These are phyloP conservation scores for Hemicordylus capensis DNA, from an alignment of 2,113 vertebrate genomes.

Conservation along the genomic window DNA sequence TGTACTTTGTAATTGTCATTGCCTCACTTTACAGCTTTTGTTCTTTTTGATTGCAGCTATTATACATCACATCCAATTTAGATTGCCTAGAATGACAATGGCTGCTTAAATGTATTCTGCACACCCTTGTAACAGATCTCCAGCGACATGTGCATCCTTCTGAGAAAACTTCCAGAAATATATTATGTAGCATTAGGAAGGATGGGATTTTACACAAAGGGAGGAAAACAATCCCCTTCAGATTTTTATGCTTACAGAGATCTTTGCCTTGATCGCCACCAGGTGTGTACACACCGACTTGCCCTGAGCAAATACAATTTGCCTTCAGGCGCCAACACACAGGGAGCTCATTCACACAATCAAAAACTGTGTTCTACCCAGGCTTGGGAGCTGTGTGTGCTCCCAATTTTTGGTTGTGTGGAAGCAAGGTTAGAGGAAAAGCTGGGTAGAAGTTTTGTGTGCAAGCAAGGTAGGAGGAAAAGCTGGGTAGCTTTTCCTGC, in stretches of 20 bases:
- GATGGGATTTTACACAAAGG: slow-evolving; percentile 46
- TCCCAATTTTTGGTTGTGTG: no score
- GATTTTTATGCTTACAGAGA: slow-evolving; percentile 35
- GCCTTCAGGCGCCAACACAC: neutral
- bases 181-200: slow-evolving; percentile 68
- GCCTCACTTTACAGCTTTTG: slow-evolving; percentile 51
- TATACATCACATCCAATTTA: slow-evolving; percentile 58
- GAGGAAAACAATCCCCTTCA: slow-evolving; percentile 31
- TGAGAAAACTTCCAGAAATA: slow-evolving; percentile 66
- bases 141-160: slow-evolving; percentile 32
- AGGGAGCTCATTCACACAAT: no score
- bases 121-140: slow-evolving; percentile 36
- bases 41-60: slow-evolving; percentile 60
- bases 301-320: slow-evolving; percentile 1
- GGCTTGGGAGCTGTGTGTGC: no score
- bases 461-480: no score
- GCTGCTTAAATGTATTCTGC: slow-evolving; percentile 27
- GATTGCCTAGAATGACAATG: slow-evolving; percentile 61
- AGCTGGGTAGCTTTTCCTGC: no score
- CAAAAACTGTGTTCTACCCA: no score
- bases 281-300: neutral
- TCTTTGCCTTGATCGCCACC: slow-evolving; percentile 2
- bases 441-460: no score
- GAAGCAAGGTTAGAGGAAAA: no score
- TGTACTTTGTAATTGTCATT: slow-evolving; percentile 10